Conservation (phyloP, 2,113 vertebrate genomes). For the Cryptomyrus ogoouensis region DNA sequence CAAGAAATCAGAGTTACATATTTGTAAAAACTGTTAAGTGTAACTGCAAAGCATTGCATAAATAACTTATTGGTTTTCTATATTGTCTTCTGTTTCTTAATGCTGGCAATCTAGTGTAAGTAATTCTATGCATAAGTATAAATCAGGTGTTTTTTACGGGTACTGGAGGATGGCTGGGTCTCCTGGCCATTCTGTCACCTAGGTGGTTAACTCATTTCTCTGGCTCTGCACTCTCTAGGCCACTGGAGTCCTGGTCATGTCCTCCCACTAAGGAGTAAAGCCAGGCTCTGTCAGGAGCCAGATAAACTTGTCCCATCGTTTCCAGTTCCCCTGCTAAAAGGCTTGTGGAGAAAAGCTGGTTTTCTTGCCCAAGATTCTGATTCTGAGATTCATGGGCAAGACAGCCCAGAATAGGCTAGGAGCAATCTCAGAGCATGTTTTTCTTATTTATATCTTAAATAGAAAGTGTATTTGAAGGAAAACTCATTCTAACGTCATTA, state of each 20-base stretch:
- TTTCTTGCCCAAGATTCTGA: not conserved
- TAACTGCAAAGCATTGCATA: too few relatives aligned
- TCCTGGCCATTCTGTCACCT: too few relatives aligned
- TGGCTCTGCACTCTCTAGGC: slow-evolving; percentile 13
- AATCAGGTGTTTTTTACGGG: not conserved
- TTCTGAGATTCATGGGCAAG: not conserved
- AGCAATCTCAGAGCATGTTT: not conserved
- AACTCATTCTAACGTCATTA: not conserved
- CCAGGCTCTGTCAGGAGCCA: not conserved
- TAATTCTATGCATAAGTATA: not conserved
- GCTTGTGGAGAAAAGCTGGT: not conserved
- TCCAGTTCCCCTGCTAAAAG: not conserved
- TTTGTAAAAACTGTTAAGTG: too few relatives aligned
- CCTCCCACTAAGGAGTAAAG: not conserved
- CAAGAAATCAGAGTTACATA: too few relatives aligned
- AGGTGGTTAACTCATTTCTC: not conserved
- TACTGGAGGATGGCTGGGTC: not conserved
- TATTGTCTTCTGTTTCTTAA: too few relatives aligned
- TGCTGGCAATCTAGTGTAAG: too few relatives aligned
- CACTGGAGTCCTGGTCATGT: slow-evolving; percentile 25
- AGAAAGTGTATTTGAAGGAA: not conserved
- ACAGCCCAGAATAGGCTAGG: not conserved
- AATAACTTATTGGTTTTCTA: too few relatives aligned
- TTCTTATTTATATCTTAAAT: not conserved
- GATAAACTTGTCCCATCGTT: not conserved